A percentile compares a stretch with the other conserved stretches of the same genome.
phyloP scores from a whole-genome alignment of 2,113 vertebrate genomes.

The Xiphophorus couchianus region DNA sequence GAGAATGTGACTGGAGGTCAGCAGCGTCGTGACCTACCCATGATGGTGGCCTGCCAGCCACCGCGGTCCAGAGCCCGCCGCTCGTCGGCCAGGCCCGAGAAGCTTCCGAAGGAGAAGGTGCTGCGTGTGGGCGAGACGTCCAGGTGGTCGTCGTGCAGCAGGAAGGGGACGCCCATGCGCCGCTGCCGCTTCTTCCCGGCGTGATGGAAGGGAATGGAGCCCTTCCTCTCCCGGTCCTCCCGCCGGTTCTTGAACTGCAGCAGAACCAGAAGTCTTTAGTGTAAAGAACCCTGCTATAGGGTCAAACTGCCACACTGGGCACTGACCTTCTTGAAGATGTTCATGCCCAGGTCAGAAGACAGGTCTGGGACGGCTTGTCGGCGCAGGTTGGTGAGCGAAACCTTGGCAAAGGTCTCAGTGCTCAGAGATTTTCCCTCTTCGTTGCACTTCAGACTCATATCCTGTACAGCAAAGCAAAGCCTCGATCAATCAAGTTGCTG shows the following conservation, averaged over 20 bases:
- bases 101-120: slow-evolving; percentile 96
- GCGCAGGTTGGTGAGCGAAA: slow-evolving; percentile 93
- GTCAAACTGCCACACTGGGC: slow-evolving; percentile 2
- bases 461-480: slow-evolving; percentile 74
- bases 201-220: slow-evolving; percentile 95
- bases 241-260: slow-evolving; percentile 94
- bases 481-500: too few species aligned
- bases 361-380: slow-evolving; percentile 95
- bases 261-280: not conserved
- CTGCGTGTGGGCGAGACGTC: slow-evolving; percentile 97
- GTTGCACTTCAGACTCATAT: slow-evolving; percentile 95
- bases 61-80: slow-evolving; percentile 89
- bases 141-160: slow-evolving; percentile 94
- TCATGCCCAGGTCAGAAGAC: slow-evolving; percentile 95
- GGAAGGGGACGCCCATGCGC: slow-evolving; percentile 94
- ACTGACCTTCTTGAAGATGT: slow-evolving; percentile 96
- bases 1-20: not conserved
- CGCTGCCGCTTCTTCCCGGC: slow-evolving; percentile 93
- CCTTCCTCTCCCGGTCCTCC: slow-evolving; percentile 95
- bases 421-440: slow-evolving; percentile 94
- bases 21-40: slow-evolving; percentile 80
- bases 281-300: too few species aligned
- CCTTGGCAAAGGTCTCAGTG: slow-evolving; percentile 91
- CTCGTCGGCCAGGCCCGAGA: slow-evolving; percentile 94
- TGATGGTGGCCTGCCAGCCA: slow-evolving; percentile 95